A percentile compares a stretch with the other conserved stretches of the same genome.
Evolutionary conservation across 2,113 vertebrate species (phyloP).

Genomic region (Cygnus atratus): DNA sequence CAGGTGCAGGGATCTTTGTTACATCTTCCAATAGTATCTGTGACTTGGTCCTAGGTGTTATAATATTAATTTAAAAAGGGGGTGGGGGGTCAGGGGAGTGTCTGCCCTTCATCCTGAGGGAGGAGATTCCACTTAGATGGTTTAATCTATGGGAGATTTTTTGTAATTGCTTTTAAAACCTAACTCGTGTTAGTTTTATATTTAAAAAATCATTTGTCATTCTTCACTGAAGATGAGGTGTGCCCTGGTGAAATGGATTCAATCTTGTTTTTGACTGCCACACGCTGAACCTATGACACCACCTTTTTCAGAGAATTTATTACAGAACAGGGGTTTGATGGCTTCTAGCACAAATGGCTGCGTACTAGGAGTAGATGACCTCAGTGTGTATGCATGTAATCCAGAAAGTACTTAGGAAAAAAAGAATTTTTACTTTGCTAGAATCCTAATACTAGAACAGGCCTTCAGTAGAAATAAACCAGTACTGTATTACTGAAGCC

Average conservation of each 20-base stretch:
- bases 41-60: not conserved
- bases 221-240: not conserved
- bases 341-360: not conserved
- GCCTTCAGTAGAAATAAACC: not conserved
- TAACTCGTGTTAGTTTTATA: not conserved
- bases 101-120: not conserved
- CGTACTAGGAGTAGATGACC: not conserved
- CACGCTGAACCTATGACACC: not conserved
- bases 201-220: not conserved
- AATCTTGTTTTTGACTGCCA: not conserved
- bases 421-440: not conserved
- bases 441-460: not conserved
- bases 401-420: not conserved
- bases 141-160: no score
- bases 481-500: not conserved
- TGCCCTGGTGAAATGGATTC: not conserved
- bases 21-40: not conserved
- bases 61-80: not conserved
- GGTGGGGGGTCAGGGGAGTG: not conserved
- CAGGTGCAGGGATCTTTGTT: not conserved
- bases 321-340: not conserved
- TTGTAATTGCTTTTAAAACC: not conserved
- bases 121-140: not conserved
- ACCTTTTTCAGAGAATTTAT: not conserved
- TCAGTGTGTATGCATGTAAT: no score